Evolutionary conservation across 2,113 vertebrate species (phyloP).

Genomic region (Elaphurus davidianus): DNA sequence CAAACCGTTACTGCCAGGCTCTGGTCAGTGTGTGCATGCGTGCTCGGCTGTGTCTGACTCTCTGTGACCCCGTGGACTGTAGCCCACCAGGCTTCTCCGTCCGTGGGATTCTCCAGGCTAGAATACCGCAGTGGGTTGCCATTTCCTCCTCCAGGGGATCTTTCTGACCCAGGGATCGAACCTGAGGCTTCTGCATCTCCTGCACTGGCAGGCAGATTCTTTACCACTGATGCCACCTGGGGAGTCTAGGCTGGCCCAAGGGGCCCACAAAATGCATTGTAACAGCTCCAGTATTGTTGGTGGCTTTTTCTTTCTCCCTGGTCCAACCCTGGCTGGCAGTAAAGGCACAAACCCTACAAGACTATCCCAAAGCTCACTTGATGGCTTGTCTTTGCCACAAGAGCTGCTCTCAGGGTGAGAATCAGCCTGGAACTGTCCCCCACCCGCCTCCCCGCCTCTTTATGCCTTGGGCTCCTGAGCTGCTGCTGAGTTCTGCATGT

Average conservation of each 20-base stretch:
- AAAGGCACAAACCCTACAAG: background rate
- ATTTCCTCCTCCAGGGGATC: background rate
- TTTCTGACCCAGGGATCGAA: background rate
- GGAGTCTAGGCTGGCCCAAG: background rate
- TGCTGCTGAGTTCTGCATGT: background rate
- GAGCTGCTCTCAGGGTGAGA: background rate
- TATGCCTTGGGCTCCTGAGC: background rate
- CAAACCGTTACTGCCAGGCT: background rate
- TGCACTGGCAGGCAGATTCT: background rate
- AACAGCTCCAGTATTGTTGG: background rate
- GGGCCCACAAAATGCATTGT: background rate
- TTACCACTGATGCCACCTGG: background rate
- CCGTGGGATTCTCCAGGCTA: background rate
- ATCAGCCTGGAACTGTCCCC: background rate
- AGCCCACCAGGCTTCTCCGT: background rate
- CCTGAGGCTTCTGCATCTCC: background rate
- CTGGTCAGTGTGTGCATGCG: rapidly evolving
- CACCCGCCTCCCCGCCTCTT: background rate
- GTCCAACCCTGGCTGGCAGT: background rate
- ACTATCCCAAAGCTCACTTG: too few relatives aligned
- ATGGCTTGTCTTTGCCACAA: background rate
- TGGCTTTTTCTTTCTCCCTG: background rate
- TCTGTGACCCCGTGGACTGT: background rate
- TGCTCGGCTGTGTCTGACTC: background rate
- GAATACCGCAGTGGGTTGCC: background rate